A percentile compares a stretch with the other conserved stretches of the same genome.
phyloP scores from a whole-genome alignment of 1,140 invertebrate species.

The Euura lappo region DNA sequence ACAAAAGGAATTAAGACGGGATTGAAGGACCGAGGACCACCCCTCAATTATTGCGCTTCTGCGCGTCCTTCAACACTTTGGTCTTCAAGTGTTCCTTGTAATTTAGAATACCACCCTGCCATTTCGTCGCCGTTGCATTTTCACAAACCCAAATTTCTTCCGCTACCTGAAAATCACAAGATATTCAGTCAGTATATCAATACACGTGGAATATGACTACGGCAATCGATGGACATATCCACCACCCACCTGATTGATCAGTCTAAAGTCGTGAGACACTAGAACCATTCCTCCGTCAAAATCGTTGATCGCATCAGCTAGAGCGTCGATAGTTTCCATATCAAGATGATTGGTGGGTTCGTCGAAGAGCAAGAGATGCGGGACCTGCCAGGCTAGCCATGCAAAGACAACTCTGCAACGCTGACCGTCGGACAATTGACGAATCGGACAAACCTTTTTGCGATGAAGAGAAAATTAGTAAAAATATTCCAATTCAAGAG shows the following conservation, averaged over 20 bases:
- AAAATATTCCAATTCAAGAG: not conserved
- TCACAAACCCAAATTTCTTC: slow-evolving; percentile 99
- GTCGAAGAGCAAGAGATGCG: slow-evolving; percentile 92
- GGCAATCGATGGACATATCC: not conserved
- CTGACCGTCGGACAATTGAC: slow-evolving; percentile 97
- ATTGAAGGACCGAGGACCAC: slow-evolving; percentile 35
- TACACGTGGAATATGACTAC: slow-evolving; percentile 16
- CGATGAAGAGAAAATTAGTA: not conserved
- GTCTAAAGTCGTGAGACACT: slow-evolving; percentile 96
- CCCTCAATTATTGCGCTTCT: slow-evolving; percentile 48
- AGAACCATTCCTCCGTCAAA: slow-evolving; percentile 98
- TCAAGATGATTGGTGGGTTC: slow-evolving; percentile 99
- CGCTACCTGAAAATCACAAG: slow-evolving; percentile 77
- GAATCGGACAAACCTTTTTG: slow-evolving; percentile 91
- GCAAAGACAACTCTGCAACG: slow-evolving; percentile 98
- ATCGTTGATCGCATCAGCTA: slow-evolving; percentile 97
- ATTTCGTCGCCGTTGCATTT: slow-evolving; percentile 94
- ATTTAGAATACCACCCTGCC: slow-evolving; percentile 92
- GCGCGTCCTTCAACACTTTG: slow-evolving; percentile 77
- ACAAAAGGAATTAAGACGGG: slow-evolving; percentile 20
- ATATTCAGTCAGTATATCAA: slow-evolving; percentile 2
- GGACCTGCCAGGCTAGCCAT: slow-evolving; percentile 93
- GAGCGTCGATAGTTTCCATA: slow-evolving; percentile 98
- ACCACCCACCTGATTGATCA: slow-evolving; percentile 91
- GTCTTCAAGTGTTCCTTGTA: slow-evolving; percentile 95